A percentile compares a stretch with the other conserved stretches of the same genome.
Evolutionary conservation across 2,113 vertebrate genomes (phyloP).

Genomic region (Pristiophorus japonicus): DNA sequence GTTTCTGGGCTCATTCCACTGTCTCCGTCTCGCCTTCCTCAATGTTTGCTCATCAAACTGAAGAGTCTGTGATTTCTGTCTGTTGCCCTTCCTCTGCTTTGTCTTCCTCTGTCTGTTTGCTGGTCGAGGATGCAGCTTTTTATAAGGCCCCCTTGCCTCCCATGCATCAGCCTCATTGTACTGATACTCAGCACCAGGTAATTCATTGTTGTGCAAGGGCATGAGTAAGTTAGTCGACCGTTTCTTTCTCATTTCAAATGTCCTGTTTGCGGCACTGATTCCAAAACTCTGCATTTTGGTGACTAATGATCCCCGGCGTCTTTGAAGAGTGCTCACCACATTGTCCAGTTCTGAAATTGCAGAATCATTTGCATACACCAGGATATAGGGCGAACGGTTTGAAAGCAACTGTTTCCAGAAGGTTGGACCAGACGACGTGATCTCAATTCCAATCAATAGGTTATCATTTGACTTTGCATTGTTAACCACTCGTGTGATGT

Average conservation of each 20-base stretch:
- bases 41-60: slow-evolving; percentile 90
- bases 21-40: slow-evolving; percentile 84
- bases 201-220: slow-evolving; percentile 88
- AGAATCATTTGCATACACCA: slow-evolving; percentile 88
- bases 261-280: slow-evolving; percentile 44
- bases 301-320: slow-evolving; percentile 50
- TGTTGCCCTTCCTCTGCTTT: slow-evolving; percentile 71
- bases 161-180: slow-evolving; percentile 60
- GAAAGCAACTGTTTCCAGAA: slow-evolving; percentile 56
- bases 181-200: slow-evolving; percentile 76
- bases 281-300: slow-evolving; percentile 50
- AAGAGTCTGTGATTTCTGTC: slow-evolving; percentile 74
- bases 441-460: slow-evolving; percentile 71
- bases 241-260: slow-evolving; percentile 51
- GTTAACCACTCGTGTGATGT: slow-evolving; percentile 72
- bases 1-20: slow-evolving; percentile 80
- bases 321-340: slow-evolving; percentile 70
- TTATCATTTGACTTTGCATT: slow-evolving; percentile 66
- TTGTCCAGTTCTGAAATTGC: slow-evolving; percentile 84
- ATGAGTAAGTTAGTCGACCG: slow-evolving; percentile 65
- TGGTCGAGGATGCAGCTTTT: slow-evolving; percentile 64
- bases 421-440: slow-evolving; percentile 52
- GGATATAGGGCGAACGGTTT: slow-evolving; percentile 73
- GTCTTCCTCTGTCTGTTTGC: slow-evolving; percentile 67
- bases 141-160: slow-evolving; percentile 69